Conservation (phyloP, 2,113 vertebrate species). For the Mystacornis crossleyi region DNA sequence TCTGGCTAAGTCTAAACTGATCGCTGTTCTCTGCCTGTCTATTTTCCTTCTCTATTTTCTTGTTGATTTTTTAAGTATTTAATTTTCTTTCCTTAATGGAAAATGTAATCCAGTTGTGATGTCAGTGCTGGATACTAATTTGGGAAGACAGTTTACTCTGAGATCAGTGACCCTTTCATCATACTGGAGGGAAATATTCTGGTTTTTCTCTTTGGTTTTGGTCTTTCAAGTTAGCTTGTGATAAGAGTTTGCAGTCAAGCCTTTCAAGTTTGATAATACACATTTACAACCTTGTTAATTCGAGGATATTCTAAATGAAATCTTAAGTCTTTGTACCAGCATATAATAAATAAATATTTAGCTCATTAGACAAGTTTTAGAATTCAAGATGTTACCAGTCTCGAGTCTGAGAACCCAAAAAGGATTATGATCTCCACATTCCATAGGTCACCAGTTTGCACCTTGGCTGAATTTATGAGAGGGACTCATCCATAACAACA, state of each 20-base stretch:
- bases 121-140: background rate
- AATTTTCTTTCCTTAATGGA: background rate
- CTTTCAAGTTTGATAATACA: background rate
- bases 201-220: background rate
- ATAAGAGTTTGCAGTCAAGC: background rate
- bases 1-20: background rate
- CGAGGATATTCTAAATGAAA: background rate
- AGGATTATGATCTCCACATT: background rate
- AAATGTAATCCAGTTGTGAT: background rate
- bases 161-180: conserved; percentile 8
- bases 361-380: background rate
- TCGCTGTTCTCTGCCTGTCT: background rate
- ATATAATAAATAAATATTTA: background rate
- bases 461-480: background rate
- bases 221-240: background rate
- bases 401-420: background rate
- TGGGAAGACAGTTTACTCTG: background rate
- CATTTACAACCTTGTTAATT: background rate
- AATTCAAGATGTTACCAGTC: background rate
- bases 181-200: accelerated
- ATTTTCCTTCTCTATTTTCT: background rate
- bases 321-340: background rate
- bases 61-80: background rate
- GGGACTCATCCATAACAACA: background rate
- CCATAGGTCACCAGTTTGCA: background rate